phyloP scores from a whole-genome alignment of 2,797 vertebrate species.

The Hydrolagus colliei region DNA sequence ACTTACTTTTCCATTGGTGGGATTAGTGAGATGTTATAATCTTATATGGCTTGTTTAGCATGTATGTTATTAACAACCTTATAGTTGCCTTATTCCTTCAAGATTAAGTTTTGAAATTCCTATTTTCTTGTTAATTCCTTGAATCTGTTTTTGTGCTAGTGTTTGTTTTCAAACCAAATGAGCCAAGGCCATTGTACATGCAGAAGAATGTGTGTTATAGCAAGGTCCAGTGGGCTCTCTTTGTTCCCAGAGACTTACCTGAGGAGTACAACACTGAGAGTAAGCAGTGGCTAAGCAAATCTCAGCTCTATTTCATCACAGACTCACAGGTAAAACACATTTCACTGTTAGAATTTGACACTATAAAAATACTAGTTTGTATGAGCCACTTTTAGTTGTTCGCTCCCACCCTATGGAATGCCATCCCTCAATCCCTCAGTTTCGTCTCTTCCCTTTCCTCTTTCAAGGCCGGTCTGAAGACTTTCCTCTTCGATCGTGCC shows the following conservation, averaged over 20 bases:
- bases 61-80: background rate
- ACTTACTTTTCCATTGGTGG: background rate
- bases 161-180: slow-evolving; percentile 84
- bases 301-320: slow-evolving; percentile 79
- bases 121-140: background rate
- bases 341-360: slow-evolving; percentile 30
- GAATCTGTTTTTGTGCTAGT: slow-evolving; percentile 53
- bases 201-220: slow-evolving; percentile 73
- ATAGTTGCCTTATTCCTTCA: background rate
- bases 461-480: no score
- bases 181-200: slow-evolving; percentile 78
- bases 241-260: slow-evolving; percentile 72
- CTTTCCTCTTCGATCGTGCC: no score
- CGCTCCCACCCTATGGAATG: no score
- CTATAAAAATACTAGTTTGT: background rate
- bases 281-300: slow-evolving; percentile 79
- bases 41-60: background rate
- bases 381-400: background rate
- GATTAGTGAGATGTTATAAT: background rate
- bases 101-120: background rate
- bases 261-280: slow-evolving; percentile 64
- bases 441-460: no score
- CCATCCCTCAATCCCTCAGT: no score
- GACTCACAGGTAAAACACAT: slow-evolving; percentile 53
- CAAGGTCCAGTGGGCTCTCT: slow-evolving; percentile 69